Evolutionary conservation across 64 coral and sea anemone species (phyloP).

Genomic region (Actinia tenebrosa): DNA sequence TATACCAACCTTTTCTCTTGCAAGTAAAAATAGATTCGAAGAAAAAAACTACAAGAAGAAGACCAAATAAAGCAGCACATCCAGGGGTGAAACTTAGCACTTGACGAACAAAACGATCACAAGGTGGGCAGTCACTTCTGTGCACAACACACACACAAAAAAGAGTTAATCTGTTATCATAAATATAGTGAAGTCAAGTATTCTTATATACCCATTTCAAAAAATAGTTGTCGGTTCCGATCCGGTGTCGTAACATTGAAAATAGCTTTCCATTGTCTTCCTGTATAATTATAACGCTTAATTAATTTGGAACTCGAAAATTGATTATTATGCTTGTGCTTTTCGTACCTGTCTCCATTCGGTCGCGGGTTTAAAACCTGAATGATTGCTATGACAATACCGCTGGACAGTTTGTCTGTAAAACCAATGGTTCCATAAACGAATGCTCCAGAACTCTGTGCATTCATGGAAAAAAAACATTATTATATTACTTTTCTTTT

Average conservation of each 20-base stretch:
- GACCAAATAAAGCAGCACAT: neutral
- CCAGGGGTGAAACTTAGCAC: constrained; percentile 9
- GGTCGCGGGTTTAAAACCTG: neutral
- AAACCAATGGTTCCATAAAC: constrained; percentile 15
- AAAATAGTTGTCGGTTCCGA: no score
- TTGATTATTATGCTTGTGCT: neutral
- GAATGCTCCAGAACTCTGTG: neutral
- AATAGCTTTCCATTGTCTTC: no score
- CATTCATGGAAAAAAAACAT: neutral
- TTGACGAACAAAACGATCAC: constrained; percentile 1
- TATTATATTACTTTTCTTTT: no score
- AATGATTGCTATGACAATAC: constrained; percentile 15
- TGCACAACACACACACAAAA: no score
- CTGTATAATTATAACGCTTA: no score
- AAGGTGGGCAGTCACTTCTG: constrained; percentile 3
- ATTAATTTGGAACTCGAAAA: no score
- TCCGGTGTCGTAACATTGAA: no score
- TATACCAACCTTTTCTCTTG: neutral
- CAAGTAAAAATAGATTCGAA: constrained; percentile 18
- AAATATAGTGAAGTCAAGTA: no score
- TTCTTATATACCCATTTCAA: no score
- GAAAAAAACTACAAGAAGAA: neutral
- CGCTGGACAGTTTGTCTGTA: constrained; percentile 18
- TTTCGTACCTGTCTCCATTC: neutral
- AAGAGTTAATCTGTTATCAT: no score